Evolutionary conservation across 2,797 vertebrate species (phyloP).

Genomic region (Sparidentex hasta): DNA sequence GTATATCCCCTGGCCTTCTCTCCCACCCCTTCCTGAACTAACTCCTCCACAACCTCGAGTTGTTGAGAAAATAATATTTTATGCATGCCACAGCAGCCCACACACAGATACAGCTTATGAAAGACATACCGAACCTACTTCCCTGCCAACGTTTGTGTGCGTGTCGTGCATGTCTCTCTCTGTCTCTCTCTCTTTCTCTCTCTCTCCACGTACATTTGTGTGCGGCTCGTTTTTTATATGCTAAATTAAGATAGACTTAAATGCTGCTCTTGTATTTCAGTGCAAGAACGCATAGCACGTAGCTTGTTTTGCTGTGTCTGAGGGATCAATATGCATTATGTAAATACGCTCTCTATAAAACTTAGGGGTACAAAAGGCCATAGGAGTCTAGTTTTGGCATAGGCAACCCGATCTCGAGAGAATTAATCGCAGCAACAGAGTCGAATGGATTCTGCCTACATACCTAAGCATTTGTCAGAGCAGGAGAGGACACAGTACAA

Average conservation of each 20-base stretch:
- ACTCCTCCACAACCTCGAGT: constrained; percentile 80
- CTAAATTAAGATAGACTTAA: constrained; percentile 56
- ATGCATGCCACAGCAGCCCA: constrained; percentile 85
- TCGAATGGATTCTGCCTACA: constrained; percentile 72
- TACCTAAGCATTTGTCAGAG: constrained; percentile 81
- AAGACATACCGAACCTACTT: constrained; percentile 70
- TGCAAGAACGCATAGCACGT: constrained; percentile 8
- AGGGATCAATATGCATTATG: constrained; percentile 64
- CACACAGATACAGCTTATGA: constrained; percentile 80
- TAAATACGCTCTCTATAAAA: constrained; percentile 61
- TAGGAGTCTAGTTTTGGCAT: constrained; percentile 58
- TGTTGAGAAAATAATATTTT: constrained; percentile 85
- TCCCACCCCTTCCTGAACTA: constrained; percentile 76
- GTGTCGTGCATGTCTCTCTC: constrained; percentile 37
- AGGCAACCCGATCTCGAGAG: constrained; percentile 48
- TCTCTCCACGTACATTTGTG: constrained; percentile 41
- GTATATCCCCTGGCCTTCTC: constrained; percentile 78
- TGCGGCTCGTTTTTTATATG: constrained; percentile 50
- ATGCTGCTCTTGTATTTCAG: constrained; percentile 48
- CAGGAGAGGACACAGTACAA: constrained; percentile 79
- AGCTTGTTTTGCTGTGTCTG: constrained; percentile 45
- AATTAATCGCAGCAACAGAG: constrained; percentile 69
- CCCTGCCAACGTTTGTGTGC: constrained; percentile 67
- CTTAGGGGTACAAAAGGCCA: constrained; percentile 59
- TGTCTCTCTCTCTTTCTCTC: constrained; percentile 2